Percentiles rank a stretch among this genome's conserved stretches.
Evolutionary conservation across 1,140 invertebrate species (phyloP).

Genomic region (Papilio polyxenes): DNA sequence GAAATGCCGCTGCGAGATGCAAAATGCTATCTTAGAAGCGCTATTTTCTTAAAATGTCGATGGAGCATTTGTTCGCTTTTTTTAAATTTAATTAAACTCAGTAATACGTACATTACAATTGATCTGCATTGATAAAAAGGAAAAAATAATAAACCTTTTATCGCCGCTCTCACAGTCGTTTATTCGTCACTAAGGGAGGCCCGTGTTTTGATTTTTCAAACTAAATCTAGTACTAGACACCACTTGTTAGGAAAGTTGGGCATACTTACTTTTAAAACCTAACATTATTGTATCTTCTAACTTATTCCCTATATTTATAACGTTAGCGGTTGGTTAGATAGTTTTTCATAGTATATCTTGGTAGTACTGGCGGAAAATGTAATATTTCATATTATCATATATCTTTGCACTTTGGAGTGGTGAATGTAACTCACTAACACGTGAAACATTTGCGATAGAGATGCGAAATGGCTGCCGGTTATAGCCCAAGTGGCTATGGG

Average conservation of each 20-base stretch:
- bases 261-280: not conserved
- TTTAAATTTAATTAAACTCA: not conserved
- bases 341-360: constrained; percentile 25
- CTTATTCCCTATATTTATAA: not conserved
- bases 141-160: too few relatives aligned
- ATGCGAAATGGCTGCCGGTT: constrained; percentile 29
- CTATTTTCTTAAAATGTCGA: constrained; percentile 15
- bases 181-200: not conserved
- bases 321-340: not conserved
- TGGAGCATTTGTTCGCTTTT: not conserved
- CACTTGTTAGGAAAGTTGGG: not conserved
- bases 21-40: constrained; percentile 14
- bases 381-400: constrained; percentile 34
- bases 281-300: not conserved
- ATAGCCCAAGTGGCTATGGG: constrained; percentile 16
- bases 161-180: too few relatives aligned
- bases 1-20: constrained; percentile 24
- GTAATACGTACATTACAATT: not conserved
- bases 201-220: not conserved
- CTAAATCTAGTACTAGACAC: not conserved
- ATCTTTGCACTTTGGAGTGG: constrained; percentile 31
- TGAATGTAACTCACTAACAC: constrained; percentile 27
- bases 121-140: not conserved
- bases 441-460: constrained; percentile 35
- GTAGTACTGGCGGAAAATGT: constrained; percentile 20